These are phyloP conservation scores for Tretioscincus oriximinensis DNA, from an alignment of 2,113 vertebrate species.

Conservation along the genomic window DNA sequence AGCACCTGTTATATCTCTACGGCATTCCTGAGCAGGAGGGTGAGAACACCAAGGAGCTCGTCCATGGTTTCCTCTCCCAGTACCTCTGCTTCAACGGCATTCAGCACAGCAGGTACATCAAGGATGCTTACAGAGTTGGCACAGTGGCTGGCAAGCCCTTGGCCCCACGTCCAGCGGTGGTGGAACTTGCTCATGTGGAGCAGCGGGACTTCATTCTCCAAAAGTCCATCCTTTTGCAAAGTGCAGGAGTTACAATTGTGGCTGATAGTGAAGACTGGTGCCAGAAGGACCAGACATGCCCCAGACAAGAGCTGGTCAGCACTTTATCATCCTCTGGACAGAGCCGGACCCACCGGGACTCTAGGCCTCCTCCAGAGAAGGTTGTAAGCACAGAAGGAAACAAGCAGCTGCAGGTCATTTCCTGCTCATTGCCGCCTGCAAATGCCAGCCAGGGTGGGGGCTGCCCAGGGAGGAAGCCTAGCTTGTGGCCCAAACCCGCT, in stretches of 20 bases:
- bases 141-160: conserved; percentile 37
- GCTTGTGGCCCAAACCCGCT: conserved; percentile 47
- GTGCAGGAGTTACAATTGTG: conserved; percentile 68
- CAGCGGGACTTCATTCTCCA: conserved; percentile 79
- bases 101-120: conserved; percentile 74
- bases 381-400: conserved; percentile 43
- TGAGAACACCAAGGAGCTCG: conserved; percentile 75
- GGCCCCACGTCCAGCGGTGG: conserved; percentile 73
- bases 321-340: conserved; percentile 47
- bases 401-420: conserved; percentile 1
- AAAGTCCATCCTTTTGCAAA: conserved; percentile 74
- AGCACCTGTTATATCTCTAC: conserved; percentile 75
- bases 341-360: conserved; percentile 51
- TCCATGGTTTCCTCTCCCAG: conserved; percentile 73
- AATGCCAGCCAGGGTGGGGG: conserved; percentile 27
- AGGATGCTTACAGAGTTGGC: conserved; percentile 73
- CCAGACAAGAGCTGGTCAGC: conserved; percentile 36
- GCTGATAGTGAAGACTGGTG: conserved; percentile 62
- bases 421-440: conserved; percentile 45
- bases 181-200: conserved; percentile 71
- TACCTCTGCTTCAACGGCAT: conserved; percentile 77
- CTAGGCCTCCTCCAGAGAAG: conserved; percentile 29
- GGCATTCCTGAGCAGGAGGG: conserved; percentile 76
- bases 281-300: conserved; percentile 35
- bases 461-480: conserved; percentile 31